Base-by-base conservation (phyloP, 2,113 vertebrate species). In the Datnioides undecimradiatus region DNA sequence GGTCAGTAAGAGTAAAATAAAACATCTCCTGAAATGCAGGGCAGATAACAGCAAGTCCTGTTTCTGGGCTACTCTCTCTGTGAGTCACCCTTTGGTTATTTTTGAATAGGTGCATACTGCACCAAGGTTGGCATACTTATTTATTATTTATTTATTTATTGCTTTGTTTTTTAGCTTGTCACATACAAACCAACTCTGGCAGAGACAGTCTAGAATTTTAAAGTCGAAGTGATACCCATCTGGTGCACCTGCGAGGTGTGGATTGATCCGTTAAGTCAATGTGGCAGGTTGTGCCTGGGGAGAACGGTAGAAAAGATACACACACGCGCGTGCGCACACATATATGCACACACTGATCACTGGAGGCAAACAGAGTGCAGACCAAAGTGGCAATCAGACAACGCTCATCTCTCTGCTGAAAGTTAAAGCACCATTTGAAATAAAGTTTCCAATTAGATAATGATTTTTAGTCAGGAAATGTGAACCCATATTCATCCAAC, bases 211-310 rank as follows among this genome's bases (percentile, higher is more conserved):
- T 66, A 12, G 46, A 43, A 79, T 83, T 71, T 84, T 69, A 79
- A 84, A 80, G 80, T 68, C n/a, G 5, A 65, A 78, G 59, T 76
- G 78, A 83, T 83, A 66, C 71, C 86, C 85, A 87, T 89, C 83
- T 87, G 88, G 79, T 82, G 67, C 65, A 77, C 74, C 86, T 83
- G 80, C 46, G 33, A 87, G 82, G 78, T 77, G 84, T 75, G 62
- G 87, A 88, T 84, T 87, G 82, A 85, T 90, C 82, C 70, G 51
- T 58, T 87, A 82, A 88, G 73, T 84, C 86, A 71, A 63, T 62
- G 83, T 87, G 76, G 71, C 84, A 85, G 79, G 38, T 69, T 62
- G 60, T 68, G 82, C 82, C 73, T 67, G 73, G 45, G 72, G 79
- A 78, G 23, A 73, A 52, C 52, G 49, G 60, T 29, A 23, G 21